These are phyloP conservation scores for Pyrgus malvae DNA, from an alignment of 2,888 invertebrate genomes.

Conservation along the genomic window DNA sequence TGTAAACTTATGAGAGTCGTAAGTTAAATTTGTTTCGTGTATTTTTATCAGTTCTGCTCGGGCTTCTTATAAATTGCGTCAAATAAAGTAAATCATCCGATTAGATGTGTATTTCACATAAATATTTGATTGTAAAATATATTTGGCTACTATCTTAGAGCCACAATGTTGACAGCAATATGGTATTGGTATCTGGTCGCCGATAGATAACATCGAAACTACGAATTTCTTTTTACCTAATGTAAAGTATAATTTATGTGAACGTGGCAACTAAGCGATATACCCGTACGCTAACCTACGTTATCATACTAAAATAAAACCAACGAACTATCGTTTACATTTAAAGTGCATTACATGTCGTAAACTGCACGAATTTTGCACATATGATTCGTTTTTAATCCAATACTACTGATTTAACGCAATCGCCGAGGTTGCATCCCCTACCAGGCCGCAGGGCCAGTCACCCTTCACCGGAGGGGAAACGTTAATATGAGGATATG, in stretches of 20 bases:
- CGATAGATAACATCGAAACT: too few relatives aligned
- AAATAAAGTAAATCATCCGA: too few relatives aligned
- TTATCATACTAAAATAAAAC: too few relatives aligned
- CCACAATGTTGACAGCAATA: too few relatives aligned
- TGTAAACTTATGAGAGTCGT: conserved; percentile 73
- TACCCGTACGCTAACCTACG: too few relatives aligned
- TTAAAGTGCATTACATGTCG: conserved; percentile 31
- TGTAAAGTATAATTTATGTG: too few relatives aligned
- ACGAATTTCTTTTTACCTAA: too few relatives aligned
- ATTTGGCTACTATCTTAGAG: too few relatives aligned
- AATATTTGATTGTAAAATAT: too few relatives aligned
- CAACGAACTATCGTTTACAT: neutral
- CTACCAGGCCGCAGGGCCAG: conserved; percentile 55
- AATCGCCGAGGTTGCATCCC: conserved; percentile 77
- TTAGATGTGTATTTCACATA: too few relatives aligned
- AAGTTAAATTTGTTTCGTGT: conserved; percentile 48
- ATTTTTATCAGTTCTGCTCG: neutral
- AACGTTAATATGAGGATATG: conserved; percentile 78
- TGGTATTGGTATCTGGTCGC: too few relatives aligned
- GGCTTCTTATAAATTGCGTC: neutral
- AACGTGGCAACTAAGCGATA: too few relatives aligned
- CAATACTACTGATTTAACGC: conserved; percentile 77
- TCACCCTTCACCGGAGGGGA: conserved; percentile 75
- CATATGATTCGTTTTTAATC: conserved; percentile 66
- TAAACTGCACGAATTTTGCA: conserved; percentile 34